phyloP scores from a whole-genome alignment of 2,797 vertebrate species.

The Spondyliosoma cantharus region DNA sequence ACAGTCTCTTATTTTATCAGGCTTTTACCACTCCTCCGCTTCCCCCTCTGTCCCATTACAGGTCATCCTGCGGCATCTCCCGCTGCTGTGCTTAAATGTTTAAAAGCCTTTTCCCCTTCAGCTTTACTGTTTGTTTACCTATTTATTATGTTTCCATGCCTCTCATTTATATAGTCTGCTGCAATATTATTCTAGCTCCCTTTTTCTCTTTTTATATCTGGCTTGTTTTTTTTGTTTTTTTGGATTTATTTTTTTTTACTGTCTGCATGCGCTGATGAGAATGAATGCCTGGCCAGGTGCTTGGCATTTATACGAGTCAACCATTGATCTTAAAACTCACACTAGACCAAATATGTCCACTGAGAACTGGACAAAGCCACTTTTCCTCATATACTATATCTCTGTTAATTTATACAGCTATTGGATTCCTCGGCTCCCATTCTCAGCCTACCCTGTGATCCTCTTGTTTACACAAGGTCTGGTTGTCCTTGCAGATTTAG shows the following conservation, averaged over 20 bases:
- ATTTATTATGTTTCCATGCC: slow-evolving; percentile 75
- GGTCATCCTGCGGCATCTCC: slow-evolving; percentile 71
- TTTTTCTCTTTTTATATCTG: slow-evolving; percentile 49
- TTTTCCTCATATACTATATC: slow-evolving; percentile 31
- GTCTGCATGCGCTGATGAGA: slow-evolving; percentile 62
- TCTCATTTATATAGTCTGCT: slow-evolving; percentile 65
- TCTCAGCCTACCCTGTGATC: slow-evolving; percentile 46
- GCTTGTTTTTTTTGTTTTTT: slow-evolving; percentile 24
- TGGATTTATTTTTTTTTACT: neutral
- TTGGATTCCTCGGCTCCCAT: slow-evolving; percentile 51
- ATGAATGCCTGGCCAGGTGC: slow-evolving; percentile 80
- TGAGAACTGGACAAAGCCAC: slow-evolving; percentile 36
- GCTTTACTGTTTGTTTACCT: slow-evolving; percentile 78
- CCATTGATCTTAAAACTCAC: slow-evolving; percentile 84
- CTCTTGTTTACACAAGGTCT: slow-evolving; percentile 84
- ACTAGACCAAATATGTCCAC: slow-evolving; percentile 48
- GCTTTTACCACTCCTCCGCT: slow-evolving; percentile 75
- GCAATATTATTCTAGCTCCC: slow-evolving; percentile 45
- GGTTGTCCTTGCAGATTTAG: slow-evolving; percentile 88
- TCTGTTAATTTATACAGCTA: slow-evolving; percentile 51
- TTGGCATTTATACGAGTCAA: slow-evolving; percentile 83
- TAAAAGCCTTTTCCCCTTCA: slow-evolving; percentile 79
- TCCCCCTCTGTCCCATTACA: slow-evolving; percentile 71
- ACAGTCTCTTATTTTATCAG: slow-evolving; percentile 77
- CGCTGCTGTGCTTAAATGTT: slow-evolving; percentile 78